phyloP scores from a whole-genome alignment of 2,888 invertebrate genomes.

The Drosophila dives region DNA sequence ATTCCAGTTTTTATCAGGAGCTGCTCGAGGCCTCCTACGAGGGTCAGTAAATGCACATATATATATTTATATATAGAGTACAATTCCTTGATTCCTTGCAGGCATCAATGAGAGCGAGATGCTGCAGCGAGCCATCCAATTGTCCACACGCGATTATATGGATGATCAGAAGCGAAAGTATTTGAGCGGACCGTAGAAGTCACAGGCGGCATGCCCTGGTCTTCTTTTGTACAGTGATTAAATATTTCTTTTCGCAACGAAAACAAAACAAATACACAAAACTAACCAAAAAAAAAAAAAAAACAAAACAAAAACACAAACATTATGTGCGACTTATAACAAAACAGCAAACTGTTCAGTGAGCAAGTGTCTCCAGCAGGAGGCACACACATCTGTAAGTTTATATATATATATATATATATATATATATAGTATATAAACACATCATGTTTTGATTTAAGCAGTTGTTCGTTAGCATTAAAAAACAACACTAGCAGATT shows the following conservation, averaged over 20 bases:
- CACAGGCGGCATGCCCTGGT: not conserved
- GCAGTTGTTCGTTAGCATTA: constrained; percentile 44
- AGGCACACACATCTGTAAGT: constrained; percentile 19
- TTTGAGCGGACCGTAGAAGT: constrained; percentile 77
- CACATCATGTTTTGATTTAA: constrained; percentile 29
- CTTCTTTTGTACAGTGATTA: constrained; percentile 70
- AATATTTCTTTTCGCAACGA: constrained; percentile 60
- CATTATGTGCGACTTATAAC: constrained; percentile 43
- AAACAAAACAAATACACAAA: constrained; percentile 50
- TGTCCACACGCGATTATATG: constrained; percentile 85
- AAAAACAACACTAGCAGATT: constrained; percentile 23
- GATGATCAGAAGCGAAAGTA: constrained; percentile 84
- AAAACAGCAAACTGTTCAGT: constrained; percentile 59
- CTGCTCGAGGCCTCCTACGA: constrained; percentile 85
- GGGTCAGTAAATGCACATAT: constrained; percentile 63
- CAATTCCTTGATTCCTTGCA: constrained; percentile 4
- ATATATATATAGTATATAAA: constrained; percentile 25
- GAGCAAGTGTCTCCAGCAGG: constrained; percentile 24
- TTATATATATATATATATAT: constrained; percentile 19
- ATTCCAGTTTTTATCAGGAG: constrained; percentile 84
- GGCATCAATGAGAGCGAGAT: constrained; percentile 83
- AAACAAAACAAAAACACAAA: constrained; percentile 15
- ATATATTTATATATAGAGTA: not conserved
- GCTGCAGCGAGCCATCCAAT: constrained; percentile 84
- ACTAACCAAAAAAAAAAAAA: constrained; percentile 39